These are phyloP conservation scores for Mesopsocus fuscifrons DNA, from an alignment of 2,888 invertebrate species.

Conservation along the genomic window DNA sequence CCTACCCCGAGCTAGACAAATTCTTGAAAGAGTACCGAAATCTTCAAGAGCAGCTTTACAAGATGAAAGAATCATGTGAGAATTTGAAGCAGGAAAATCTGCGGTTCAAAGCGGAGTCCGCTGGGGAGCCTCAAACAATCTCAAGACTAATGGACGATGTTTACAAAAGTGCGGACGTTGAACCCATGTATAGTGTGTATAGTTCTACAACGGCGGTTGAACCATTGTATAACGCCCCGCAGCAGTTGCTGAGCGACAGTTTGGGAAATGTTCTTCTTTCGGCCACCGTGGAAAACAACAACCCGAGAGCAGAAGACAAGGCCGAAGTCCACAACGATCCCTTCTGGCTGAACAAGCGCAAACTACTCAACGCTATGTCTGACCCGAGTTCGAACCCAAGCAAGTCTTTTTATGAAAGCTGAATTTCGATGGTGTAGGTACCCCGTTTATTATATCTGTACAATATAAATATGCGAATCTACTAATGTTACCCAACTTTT, in stretches of 20 bases:
- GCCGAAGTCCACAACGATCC: not conserved
- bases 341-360: not conserved
- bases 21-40: constrained; percentile 63
- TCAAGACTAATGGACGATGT: constrained; percentile 6
- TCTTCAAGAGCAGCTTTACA: constrained; percentile 54
- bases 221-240: constrained; percentile 4
- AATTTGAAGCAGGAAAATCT: constrained; percentile 31
- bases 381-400: not conserved
- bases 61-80: constrained; percentile 63
- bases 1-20: constrained; percentile 45
- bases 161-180: not conserved
- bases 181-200: constrained; percentile 5
- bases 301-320: not conserved
- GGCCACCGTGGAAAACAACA: not conserved
- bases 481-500: too few species aligned
- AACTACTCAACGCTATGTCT: constrained; percentile 1
- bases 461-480: too few species aligned
- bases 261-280: not conserved
- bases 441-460: too few species aligned
- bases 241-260: not conserved
- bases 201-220: constrained; percentile 1
- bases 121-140: not conserved
- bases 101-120: not conserved
- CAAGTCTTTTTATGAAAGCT: constrained; percentile 5
- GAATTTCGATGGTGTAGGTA: too few species aligned